phyloP scores from a whole-genome alignment of 2,888 invertebrate genomes.

The Cryptocheilus praepositus region DNA sequence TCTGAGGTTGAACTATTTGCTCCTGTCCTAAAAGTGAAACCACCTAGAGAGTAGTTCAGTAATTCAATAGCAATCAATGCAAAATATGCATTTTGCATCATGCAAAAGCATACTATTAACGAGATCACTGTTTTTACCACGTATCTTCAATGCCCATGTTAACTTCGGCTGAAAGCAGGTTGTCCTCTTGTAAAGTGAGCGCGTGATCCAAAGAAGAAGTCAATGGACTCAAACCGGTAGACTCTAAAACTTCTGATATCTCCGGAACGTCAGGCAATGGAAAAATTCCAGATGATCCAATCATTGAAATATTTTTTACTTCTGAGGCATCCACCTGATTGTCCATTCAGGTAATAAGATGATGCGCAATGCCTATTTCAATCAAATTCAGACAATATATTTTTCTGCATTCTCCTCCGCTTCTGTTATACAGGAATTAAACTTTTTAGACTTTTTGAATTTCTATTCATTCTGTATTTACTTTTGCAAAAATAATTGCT shows the following conservation, averaged over 20 bases:
- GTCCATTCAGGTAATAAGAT: conserved; percentile 68
- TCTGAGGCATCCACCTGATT: conserved; percentile 63
- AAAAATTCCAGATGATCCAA: conserved; percentile 65
- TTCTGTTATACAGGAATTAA: no score
- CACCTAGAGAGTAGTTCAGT: no score
- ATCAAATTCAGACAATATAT: background rate
- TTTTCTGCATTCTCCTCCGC: background rate
- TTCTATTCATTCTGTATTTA: no score
- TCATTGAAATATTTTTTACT: conserved; percentile 69
- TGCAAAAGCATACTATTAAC: background rate
- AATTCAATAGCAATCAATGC: no score
- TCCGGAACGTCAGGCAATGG: conserved; percentile 64
- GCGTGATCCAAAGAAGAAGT: conserved; percentile 70
- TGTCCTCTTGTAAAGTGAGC: conserved; percentile 69
- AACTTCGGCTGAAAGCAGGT: conserved; percentile 58
- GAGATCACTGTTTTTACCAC: conserved; percentile 61
- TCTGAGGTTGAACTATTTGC: conserved; percentile 68
- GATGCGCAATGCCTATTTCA: conserved; percentile 45
- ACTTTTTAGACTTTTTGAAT: no score
- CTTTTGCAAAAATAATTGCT: no score
- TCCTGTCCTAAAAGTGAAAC: conserved; percentile 61
- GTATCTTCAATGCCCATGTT: conserved; percentile 76
- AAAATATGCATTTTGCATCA: background rate
- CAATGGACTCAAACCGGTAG: conserved; percentile 70
- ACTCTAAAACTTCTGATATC: conserved; percentile 66